Percentiles rank a stretch among this genome's conserved stretches.
Evolutionary conservation across 2,113 vertebrate genomes (phyloP).

Genomic region (Siphamia tubifer): DNA sequence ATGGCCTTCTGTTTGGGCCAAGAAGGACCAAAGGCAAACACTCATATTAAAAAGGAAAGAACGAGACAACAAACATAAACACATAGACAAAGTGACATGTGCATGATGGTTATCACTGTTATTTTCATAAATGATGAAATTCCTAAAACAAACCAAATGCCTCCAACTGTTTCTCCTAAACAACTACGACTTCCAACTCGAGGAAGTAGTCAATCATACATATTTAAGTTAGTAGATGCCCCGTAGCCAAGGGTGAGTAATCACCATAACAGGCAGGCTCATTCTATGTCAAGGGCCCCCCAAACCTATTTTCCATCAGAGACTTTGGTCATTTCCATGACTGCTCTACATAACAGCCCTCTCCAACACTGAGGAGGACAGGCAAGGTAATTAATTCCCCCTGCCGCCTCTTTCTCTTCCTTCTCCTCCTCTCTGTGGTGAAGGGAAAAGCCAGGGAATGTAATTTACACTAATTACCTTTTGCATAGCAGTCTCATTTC

Average conservation of each 20-base stretch:
- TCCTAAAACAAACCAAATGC: neutral
- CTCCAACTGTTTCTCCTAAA: neutral
- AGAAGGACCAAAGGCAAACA: constrained; percentile 49
- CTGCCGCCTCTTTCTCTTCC: constrained; percentile 61
- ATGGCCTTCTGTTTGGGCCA: constrained; percentile 54
- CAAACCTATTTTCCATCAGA: constrained; percentile 49
- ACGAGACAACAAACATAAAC: neutral
- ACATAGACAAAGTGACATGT: neutral
- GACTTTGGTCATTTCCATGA: constrained; percentile 67
- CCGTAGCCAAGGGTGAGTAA: constrained; percentile 36
- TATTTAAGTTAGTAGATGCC: constrained; percentile 39
- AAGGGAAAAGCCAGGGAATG: constrained; percentile 66
- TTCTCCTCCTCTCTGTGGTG: constrained; percentile 54
- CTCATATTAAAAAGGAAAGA: neutral
- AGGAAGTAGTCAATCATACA: constrained; percentile 43
- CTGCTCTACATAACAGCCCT: constrained; percentile 61
- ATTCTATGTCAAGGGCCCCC: constrained; percentile 27
- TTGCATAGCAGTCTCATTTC: constrained; percentile 71
- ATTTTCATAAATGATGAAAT: neutral
- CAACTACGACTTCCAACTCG: constrained; percentile 2
- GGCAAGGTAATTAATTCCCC: constrained; percentile 76
- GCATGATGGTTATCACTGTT: neutral
- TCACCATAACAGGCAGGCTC: constrained; percentile 46
- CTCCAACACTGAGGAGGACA: constrained; percentile 63
- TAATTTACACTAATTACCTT: constrained; percentile 79